Percentiles rank a stretch among this genome's conserved stretches.
Evolutionary conservation across 1,140 invertebrate species (phyloP).

Genomic region (Oryctes rhinoceros): DNA sequence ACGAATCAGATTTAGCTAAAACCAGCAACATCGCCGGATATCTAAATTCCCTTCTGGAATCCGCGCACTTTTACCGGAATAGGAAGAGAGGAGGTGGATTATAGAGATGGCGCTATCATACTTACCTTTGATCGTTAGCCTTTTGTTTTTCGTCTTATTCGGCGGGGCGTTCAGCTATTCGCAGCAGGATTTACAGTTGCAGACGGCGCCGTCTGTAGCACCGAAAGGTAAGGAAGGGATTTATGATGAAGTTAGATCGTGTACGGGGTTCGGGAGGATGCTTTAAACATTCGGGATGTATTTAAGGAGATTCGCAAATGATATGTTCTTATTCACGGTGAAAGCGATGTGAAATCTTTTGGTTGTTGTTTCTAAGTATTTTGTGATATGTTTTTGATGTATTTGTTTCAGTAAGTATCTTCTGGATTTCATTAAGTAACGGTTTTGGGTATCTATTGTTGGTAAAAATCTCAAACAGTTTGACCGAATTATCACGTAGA

Average conservation of each 20-base stretch:
- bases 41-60: background rate
- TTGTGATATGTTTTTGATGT: no score
- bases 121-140: constrained; percentile 19
- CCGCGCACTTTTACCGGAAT: background rate
- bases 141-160: background rate
- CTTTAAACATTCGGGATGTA: no score
- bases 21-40: background rate
- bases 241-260: background rate
- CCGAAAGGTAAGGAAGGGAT: constrained; percentile 29
- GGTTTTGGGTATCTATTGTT: no score
- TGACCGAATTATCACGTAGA: no score
- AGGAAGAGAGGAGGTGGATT: background rate
- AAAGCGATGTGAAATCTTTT: no score
- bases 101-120: background rate
- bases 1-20: background rate
- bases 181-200: constrained; percentile 37
- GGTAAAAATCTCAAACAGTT: no score
- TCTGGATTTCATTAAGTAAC: no score
- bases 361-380: no score
- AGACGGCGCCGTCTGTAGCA: constrained; percentile 29
- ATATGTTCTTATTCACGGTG: no score
- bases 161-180: constrained; percentile 2
- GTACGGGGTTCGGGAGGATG: background rate
- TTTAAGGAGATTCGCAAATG: no score
- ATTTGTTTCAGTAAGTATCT: no score